Evolutionary conservation across 35 echinoderm and acorn worm species (phyloP).

Genomic region (Apostichopus parvimensis): DNA sequence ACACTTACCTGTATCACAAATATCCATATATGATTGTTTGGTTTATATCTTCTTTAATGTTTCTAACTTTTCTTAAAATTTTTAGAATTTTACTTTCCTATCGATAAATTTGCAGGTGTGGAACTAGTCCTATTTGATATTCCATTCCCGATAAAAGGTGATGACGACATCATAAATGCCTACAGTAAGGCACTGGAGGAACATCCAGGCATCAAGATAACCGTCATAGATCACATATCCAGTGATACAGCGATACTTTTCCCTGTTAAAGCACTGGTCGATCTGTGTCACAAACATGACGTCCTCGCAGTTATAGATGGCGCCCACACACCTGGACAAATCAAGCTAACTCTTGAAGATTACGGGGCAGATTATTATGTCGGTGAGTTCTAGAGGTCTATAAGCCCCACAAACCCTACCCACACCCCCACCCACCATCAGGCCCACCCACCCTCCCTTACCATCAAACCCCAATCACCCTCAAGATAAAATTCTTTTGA

Average conservation of each 20-base stretch:
- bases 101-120: constrained; percentile 39
- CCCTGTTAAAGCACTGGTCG: constrained; percentile 69
- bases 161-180: constrained; percentile 63
- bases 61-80: not conserved
- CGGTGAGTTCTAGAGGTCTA: constrained; percentile 10
- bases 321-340: constrained; percentile 81
- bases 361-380: constrained; percentile 69
- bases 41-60: not conserved
- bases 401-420: not conserved
- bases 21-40: too few relatives aligned
- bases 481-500: too few relatives aligned
- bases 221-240: constrained; percentile 80
- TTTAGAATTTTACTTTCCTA: too few relatives aligned
- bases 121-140: constrained; percentile 60
- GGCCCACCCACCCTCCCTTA: too few relatives aligned
- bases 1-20: too few relatives aligned
- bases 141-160: constrained; percentile 56
- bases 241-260: constrained; percentile 67
- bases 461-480: too few relatives aligned
- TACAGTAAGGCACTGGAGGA: constrained; percentile 48
- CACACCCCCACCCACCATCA: too few relatives aligned
- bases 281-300: constrained; percentile 65
- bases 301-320: constrained; percentile 81
- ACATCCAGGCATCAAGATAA: constrained; percentile 64
- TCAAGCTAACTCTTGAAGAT: constrained; percentile 57